phyloP scores from a whole-genome alignment of 1,140 invertebrate species.

The Drosophila jambulina region DNA sequence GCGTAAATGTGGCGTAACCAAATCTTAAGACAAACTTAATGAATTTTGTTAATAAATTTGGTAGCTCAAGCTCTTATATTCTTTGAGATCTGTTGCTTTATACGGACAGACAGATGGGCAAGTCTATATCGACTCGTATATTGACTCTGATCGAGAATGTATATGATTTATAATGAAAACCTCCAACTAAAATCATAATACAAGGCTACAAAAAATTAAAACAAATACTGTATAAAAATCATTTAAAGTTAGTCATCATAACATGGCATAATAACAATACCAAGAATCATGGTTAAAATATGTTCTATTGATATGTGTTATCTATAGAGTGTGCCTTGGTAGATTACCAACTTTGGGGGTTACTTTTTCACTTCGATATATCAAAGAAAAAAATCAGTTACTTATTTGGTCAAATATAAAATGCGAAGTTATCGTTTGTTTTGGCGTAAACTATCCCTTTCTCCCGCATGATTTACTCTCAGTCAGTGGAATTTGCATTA shows the following conservation, averaged over 20 bases:
- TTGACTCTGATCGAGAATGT: too few species aligned
- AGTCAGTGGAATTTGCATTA: conserved; percentile 7
- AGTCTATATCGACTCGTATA: too few species aligned
- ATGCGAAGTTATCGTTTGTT: not conserved
- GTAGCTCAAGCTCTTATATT: too few species aligned
- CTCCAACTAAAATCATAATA: not conserved
- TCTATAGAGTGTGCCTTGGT: not conserved
- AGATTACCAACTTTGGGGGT: not conserved
- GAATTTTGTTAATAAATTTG: too few species aligned
- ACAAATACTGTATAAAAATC: not conserved
- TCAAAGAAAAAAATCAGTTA: not conserved
- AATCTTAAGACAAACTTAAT: too few species aligned
- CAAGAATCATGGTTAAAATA: not conserved
- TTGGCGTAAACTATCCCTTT: not conserved
- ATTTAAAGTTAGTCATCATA: conserved; percentile 10
- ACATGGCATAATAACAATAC: not conserved
- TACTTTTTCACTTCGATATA: not conserved
- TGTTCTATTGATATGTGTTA: conserved; percentile 3
- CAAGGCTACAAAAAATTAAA: not conserved
- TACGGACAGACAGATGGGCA: too few species aligned
- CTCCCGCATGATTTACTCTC: conserved; percentile 10
- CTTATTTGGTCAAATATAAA: not conserved
- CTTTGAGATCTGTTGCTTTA: too few species aligned
- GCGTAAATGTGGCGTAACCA: too few species aligned
- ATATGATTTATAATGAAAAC: too few species aligned